Conservation (phyloP, 2,797 vertebrate genomes). For the Myotis vivesi region DNA sequence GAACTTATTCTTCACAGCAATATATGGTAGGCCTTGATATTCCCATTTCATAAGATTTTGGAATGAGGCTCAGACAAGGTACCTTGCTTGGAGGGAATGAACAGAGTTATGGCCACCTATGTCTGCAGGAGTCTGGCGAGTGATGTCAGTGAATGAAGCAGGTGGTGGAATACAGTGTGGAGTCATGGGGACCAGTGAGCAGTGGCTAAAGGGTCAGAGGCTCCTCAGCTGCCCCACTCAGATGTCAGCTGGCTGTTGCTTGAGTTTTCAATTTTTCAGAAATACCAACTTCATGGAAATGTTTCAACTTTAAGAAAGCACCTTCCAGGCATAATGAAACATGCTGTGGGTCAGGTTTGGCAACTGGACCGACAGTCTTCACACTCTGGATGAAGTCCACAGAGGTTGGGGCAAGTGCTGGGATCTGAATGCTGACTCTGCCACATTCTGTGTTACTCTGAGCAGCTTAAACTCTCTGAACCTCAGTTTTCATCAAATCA, state of each 20-base stretch:
- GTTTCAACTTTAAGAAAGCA: background rate
- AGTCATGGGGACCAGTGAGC: background rate
- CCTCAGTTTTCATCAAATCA: background rate
- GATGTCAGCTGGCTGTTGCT: background rate
- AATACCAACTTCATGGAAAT: background rate
- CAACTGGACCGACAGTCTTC: background rate
- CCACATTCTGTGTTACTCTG: background rate
- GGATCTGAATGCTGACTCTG: background rate
- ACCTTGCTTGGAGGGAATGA: background rate
- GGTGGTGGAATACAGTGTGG: fast-evolving
- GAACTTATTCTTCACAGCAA: background rate
- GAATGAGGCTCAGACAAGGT: background rate
- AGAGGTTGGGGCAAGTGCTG: background rate
- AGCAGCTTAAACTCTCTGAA: background rate
- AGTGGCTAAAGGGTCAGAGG: background rate
- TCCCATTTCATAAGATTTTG: background rate
- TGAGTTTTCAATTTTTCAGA: background rate
- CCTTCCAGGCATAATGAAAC: background rate
- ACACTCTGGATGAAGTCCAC: background rate
- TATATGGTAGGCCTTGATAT: background rate
- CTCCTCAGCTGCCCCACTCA: background rate
- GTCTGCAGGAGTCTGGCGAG: background rate
- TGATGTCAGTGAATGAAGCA: background rate
- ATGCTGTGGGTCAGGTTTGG: background rate
- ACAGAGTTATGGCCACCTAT: fast-evolving